phyloP scores from a whole-genome alignment of 2,797 vertebrate species.

The Centropyge bicolor region DNA sequence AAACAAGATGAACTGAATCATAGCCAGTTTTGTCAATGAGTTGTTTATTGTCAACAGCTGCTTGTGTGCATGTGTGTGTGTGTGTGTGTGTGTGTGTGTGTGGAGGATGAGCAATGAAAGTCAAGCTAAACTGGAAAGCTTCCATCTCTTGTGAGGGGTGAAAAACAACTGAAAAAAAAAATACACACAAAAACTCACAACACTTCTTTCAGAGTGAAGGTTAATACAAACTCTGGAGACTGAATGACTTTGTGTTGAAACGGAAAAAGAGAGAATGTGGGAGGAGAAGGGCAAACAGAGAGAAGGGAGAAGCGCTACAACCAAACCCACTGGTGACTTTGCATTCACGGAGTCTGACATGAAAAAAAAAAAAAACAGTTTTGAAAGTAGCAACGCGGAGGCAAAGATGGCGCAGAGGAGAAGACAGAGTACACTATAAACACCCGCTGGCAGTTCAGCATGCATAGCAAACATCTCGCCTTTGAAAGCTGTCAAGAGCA shows the following conservation, averaged over 20 bases:
- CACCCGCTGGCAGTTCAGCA: conserved; percentile 54
- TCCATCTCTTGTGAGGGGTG: conserved; percentile 37
- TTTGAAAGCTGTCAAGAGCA: conserved; percentile 59
- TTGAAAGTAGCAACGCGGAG: conserved; percentile 35
- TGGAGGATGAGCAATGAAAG: conserved; percentile 47
- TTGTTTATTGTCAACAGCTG: conserved; percentile 51
- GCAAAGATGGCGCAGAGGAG: conserved; percentile 38
- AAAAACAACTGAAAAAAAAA: conserved; percentile 30
- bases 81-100: conserved; percentile 20
- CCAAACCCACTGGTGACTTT: conserved; percentile 29
- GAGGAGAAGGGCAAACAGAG: conserved; percentile 38
- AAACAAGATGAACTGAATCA: conserved; percentile 24
- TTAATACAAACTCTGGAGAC: conserved; percentile 63
- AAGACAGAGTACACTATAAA: conserved; percentile 56
- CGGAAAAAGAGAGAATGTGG: conserved; percentile 43
- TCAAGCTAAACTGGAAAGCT: conserved; percentile 39
- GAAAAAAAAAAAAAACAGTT: not conserved
- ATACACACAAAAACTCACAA: conserved; percentile 40
- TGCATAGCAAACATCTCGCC: conserved; percentile 58
- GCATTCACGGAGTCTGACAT: conserved; percentile 35
- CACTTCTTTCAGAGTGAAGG: conserved; percentile 60
- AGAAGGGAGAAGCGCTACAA: conserved; percentile 5
- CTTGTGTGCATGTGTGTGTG: not conserved
- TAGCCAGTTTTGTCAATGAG: conserved; percentile 38
- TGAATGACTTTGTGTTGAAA: conserved; percentile 62